phyloP scores from a whole-genome alignment of 37 sponge, comb jelly and placozoan species.

The Geodia barretti region DNA sequence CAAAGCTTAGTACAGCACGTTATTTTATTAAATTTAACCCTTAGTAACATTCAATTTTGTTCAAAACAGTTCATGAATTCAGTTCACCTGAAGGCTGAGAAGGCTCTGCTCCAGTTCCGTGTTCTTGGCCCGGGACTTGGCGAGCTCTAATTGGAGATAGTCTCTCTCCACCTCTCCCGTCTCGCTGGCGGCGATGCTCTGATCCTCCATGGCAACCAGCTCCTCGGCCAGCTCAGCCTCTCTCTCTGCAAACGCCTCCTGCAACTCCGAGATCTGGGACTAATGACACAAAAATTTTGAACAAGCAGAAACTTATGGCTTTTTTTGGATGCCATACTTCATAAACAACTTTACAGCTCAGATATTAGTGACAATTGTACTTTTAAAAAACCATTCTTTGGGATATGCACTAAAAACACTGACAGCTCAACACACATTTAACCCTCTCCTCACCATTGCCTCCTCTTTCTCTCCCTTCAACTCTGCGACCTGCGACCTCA shows the following conservation, averaged over 20 bases:
- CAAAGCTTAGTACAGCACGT: too few species aligned
- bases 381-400: too few species aligned
- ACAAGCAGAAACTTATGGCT: too few species aligned
- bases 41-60: too few species aligned
- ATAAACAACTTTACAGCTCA: too few species aligned
- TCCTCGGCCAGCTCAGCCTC: slow-evolving; percentile 17
- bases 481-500: not conserved
- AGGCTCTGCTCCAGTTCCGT: slow-evolving; percentile 1
- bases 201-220: slow-evolving; percentile 1
- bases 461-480: slow-evolving; percentile 2
- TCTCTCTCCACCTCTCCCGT: not conserved
- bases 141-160: not conserved
- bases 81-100: too few species aligned
- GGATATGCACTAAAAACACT: too few species aligned
- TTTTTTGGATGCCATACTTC: too few species aligned
- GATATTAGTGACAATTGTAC: too few species aligned
- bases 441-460: not conserved
- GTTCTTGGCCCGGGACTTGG: not conserved
- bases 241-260: not conserved
- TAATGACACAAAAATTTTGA: not conserved
- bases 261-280: slow-evolving; percentile 2
- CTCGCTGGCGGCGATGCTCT: not conserved
- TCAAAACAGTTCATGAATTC: too few species aligned
- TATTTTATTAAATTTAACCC: too few species aligned
- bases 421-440: too few species aligned